Conservation (phyloP, 2,113 vertebrate genomes). For the Mystacornis crossleyi region DNA sequence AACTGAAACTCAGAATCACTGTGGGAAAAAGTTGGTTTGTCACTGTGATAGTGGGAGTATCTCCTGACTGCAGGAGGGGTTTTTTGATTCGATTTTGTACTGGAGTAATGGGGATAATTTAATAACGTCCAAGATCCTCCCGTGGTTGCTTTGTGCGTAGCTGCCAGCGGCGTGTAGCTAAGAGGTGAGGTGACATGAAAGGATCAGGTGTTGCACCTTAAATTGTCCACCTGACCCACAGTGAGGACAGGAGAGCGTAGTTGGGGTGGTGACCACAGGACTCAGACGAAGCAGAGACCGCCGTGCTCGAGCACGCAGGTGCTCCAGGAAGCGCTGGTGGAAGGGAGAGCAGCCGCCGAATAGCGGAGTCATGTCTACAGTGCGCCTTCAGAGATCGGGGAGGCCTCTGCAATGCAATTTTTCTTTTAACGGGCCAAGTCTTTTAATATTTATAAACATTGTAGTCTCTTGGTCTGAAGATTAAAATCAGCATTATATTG, state of each 20-base stretch:
- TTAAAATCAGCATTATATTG: neutral
- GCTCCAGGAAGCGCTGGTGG: neutral
- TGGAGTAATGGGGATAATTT: neutral
- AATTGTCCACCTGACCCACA: rapidly evolving
- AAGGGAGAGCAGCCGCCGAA: neutral
- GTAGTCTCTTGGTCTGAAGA: neutral
- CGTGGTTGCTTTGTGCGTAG: neutral
- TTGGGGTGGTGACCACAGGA: neutral
- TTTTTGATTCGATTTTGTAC: rapidly evolving
- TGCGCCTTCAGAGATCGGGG: neutral
- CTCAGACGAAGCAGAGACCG: rapidly evolving
- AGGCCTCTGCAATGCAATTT: neutral
- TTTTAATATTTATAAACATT: neutral
- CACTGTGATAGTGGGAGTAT: neutral
- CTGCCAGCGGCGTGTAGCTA: rapidly evolving
- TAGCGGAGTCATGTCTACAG: neutral
- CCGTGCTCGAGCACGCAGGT: rapidly evolving
- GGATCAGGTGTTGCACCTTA: neutral
- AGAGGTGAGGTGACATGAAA: rapidly evolving
- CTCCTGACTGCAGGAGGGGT: neutral
- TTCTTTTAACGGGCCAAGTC: neutral
- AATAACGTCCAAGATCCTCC: neutral
- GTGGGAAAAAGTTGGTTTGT: neutral
- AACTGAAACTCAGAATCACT: neutral
- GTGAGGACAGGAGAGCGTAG: rapidly evolving